Evolutionary conservation across 2,113 vertebrate genomes (phyloP).

Genomic region (Carlito syrichta): DNA sequence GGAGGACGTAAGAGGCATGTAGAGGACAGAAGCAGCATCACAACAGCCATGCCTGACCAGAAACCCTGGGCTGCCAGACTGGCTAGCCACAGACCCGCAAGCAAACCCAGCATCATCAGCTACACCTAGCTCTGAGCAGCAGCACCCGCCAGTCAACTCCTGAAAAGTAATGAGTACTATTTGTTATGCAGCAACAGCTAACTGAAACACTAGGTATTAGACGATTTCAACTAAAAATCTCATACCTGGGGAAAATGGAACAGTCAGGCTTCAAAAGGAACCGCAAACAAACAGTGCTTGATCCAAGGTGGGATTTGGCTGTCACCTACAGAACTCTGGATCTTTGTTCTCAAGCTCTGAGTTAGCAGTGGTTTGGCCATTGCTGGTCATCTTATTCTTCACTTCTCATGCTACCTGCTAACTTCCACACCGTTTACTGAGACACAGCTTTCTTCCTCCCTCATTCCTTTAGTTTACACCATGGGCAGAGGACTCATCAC

Average conservation of each 20-base stretch:
- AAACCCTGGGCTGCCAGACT: neutral
- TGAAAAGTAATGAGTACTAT: neutral
- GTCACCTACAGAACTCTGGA: neutral
- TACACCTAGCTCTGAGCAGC: neutral
- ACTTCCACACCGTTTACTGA: neutral
- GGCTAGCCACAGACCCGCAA: neutral
- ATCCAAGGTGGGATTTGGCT: rapidly evolving
- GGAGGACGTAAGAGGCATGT: rapidly evolving
- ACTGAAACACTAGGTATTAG: neutral
- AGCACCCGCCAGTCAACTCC: neutral
- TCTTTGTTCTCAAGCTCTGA: neutral
- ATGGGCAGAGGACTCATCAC: neutral
- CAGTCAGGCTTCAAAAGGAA: neutral
- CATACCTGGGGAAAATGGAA: neutral
- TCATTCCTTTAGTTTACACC: neutral
- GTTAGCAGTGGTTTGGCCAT: neutral
- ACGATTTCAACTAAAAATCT: neutral
- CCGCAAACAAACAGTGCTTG: neutral
- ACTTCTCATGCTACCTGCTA: neutral
- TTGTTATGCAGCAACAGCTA: neutral
- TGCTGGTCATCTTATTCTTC: neutral
- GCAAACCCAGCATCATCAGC: too few species aligned
- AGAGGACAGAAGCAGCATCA: neutral
- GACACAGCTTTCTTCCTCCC: neutral
- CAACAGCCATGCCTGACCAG: neutral